A percentile compares a stretch with the other conserved stretches of the same genome.
Conservation (phyloP, 2,888 invertebrate genomes). For the Pomacea canaliculata region DNA sequence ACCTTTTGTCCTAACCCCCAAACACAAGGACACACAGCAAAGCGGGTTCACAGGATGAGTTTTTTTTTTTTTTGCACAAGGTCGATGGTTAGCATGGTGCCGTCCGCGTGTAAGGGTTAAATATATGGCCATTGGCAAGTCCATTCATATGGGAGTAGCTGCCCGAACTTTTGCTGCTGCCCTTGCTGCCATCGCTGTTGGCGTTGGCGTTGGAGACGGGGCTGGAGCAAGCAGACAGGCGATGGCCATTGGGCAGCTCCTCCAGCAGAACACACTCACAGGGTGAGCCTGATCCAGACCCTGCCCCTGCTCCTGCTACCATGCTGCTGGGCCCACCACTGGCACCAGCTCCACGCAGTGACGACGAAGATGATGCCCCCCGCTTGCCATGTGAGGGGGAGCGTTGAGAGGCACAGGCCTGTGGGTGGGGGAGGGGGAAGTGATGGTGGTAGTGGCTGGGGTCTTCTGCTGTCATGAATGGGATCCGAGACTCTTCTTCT, state of each 20-base stretch:
- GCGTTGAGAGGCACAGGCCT: slow-evolving; percentile 6
- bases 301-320: slow-evolving; percentile 14
- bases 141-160: slow-evolving; percentile 62
- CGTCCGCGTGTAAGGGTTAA: slow-evolving; percentile 53
- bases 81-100: slow-evolving; percentile 46
- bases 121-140: slow-evolving; percentile 64
- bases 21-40: no score
- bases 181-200: slow-evolving; percentile 61
- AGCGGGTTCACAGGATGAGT: no score
- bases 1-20: no score
- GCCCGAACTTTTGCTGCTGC: slow-evolving; percentile 61
- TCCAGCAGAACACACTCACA: slow-evolving; percentile 52
- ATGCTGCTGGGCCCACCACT: slow-evolving; percentile 18
- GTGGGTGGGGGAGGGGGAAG: slow-evolving; percentile 5
- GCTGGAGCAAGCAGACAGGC: slow-evolving; percentile 47
- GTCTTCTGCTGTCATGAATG: slow-evolving; percentile 22
- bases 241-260: slow-evolving; percentile 37
- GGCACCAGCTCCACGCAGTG: slow-evolving; percentile 21
- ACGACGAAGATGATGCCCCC: slow-evolving; percentile 24
- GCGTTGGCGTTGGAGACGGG: slow-evolving; percentile 39
- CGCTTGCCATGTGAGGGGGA: slow-evolving; percentile 22
- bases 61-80: no score
- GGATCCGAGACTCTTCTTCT: slow-evolving; percentile 20
- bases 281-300: slow-evolving; percentile 27
- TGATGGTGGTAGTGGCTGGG: slow-evolving; percentile 3